These are phyloP conservation scores for Eurois occulta DNA, from an alignment of 2,888 invertebrate genomes.

Conservation along the genomic window DNA sequence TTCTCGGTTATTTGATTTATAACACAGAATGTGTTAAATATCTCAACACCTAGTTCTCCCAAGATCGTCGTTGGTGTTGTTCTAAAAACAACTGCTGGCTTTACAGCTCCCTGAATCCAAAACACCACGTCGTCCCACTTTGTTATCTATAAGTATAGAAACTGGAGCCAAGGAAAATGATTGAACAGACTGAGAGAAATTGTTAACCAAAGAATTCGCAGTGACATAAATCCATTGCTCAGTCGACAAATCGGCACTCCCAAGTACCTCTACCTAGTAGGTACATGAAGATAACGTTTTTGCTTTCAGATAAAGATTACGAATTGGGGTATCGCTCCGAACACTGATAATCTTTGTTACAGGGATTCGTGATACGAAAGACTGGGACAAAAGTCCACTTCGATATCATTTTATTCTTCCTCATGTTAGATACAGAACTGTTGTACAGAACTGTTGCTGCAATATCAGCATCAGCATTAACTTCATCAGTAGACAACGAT, in stretches of 20 bases:
- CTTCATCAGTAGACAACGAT: background rate
- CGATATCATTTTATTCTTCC: conserved; percentile 8
- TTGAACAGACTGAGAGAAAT: background rate
- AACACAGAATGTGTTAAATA: background rate
- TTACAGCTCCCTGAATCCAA: background rate
- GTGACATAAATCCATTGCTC: background rate
- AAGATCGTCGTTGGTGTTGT: background rate
- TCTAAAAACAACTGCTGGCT: background rate
- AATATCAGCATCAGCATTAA: background rate
- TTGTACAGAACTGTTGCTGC: background rate
- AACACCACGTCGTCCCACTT: background rate
- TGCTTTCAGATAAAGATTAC: conserved; percentile 56
- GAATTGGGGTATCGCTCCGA: conserved; percentile 57
- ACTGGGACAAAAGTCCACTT: conserved; percentile 5
- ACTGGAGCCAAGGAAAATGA: background rate
- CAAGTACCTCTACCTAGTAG: background rate
- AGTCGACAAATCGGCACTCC: conserved; percentile 35
- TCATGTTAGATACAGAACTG: background rate
- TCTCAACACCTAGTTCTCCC: background rate
- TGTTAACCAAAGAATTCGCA: conserved; percentile 2
- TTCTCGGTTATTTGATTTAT: background rate
- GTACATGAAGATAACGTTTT: conserved; percentile 52
- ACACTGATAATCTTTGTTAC: conserved; percentile 41
- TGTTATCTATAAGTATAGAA: background rate
- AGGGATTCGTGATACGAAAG: conserved; percentile 33